These are phyloP conservation scores for Bilobella aurantiaca DNA, from an alignment of 1,140 invertebrate species.

Conservation along the genomic window DNA sequence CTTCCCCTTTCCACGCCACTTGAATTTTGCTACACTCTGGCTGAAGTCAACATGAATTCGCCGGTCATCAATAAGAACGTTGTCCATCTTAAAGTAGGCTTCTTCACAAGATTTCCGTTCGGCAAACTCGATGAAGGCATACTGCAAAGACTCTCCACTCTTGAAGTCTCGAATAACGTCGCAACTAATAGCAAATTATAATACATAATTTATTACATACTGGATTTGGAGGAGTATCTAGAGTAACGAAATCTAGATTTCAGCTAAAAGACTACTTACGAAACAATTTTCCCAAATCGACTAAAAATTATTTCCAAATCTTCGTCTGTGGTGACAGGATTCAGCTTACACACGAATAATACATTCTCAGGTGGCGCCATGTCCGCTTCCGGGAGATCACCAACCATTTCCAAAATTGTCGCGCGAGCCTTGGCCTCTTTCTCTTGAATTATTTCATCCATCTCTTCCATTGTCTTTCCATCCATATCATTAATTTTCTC, in stretches of 20 bases:
- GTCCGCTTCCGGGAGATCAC: conserved; percentile 92
- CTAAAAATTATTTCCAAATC: conserved; percentile 97
- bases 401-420: conserved; percentile 96
- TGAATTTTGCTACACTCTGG: conserved; percentile 89
- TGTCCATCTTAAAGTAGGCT: conserved; percentile 99
- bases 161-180: conserved; percentile 94
- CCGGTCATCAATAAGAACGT: conserved; percentile 96
- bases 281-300: conserved; percentile 84
- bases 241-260: conserved; percentile 15
- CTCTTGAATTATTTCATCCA: conserved; percentile 76
- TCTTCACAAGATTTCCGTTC: conserved; percentile 70
- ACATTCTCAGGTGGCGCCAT: conserved; percentile 98
- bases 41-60: conserved; percentile 99
- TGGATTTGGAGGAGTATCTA: too few species aligned
- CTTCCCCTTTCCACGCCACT: conserved; percentile 66
- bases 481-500: conserved; percentile 87
- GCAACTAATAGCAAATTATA: conserved; percentile 54
- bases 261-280: conserved; percentile 39
- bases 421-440: conserved; percentile 92
- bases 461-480: conserved; percentile 69
- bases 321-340: conserved; percentile 95
- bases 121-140: conserved; percentile 98
- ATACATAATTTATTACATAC: too few species aligned
- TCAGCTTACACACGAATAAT: conserved; percentile 98
- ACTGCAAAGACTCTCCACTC: conserved; percentile 90